Conservation (phyloP, 92 coral and sea anemone genomes). For the Meandrina meandrites region DNA sequence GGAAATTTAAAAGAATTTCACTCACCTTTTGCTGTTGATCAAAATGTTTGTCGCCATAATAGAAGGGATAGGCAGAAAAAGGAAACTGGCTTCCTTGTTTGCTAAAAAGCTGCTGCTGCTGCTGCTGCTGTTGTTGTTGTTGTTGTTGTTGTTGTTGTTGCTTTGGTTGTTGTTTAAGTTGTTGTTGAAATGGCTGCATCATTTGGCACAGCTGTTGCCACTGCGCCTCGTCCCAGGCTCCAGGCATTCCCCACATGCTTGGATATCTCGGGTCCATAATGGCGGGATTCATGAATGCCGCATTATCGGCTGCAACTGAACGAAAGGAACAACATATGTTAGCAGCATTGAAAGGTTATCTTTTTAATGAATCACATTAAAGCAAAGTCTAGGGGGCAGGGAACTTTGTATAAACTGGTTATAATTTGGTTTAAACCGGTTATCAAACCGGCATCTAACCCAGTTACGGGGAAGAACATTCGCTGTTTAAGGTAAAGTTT, state of each 20-base stretch:
- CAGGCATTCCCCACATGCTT: conserved; percentile 64
- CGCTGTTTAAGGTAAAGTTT: neutral
- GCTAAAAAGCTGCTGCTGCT: conserved; percentile 27
- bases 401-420: too few species aligned
- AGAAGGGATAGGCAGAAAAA: conserved; percentile 13
- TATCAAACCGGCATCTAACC: too few species aligned
- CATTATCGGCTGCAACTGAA: conserved; percentile 43
- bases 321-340: neutral
- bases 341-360: neutral
- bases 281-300: conserved; percentile 35
- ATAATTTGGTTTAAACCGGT: too few species aligned
- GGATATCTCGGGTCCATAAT: conserved; percentile 61
- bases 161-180: conserved; percentile 64
- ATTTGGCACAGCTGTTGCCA: conserved; percentile 79
- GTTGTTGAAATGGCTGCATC: conserved; percentile 63
- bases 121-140: conserved; percentile 35
- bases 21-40: conserved; percentile 40
- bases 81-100: conserved; percentile 34
- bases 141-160: conserved; percentile 46
- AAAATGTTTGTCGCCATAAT: conserved; percentile 26
- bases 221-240: conserved; percentile 69
- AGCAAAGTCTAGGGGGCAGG: too few species aligned
- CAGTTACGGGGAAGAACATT: too few species aligned
- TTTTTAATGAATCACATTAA: too few species aligned
- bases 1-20: too few species aligned